Conservation (phyloP, 2,888 invertebrate genomes). For the Microctonus aethiopoides region DNA sequence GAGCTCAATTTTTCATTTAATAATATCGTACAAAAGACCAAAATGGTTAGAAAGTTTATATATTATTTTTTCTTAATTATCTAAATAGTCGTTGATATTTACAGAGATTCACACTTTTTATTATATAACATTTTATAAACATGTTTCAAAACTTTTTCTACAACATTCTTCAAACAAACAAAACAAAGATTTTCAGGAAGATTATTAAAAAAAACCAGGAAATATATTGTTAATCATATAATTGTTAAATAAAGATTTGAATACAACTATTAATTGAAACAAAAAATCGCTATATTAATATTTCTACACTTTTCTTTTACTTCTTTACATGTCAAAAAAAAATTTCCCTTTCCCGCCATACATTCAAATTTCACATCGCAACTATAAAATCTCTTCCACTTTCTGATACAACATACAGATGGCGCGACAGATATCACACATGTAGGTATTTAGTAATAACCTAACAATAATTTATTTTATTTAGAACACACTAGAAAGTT, state of each 20-base stretch:
- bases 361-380: background rate
- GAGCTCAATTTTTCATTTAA: background rate
- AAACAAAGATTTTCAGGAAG: background rate
- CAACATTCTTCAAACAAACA: background rate
- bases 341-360: background rate
- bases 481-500: too few relatives aligned
- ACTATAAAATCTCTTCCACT: background rate
- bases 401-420: background rate
- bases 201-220: background rate
- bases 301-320: too few relatives aligned
- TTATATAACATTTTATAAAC: slow-evolving; percentile 7
- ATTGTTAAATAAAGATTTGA: background rate
- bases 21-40: slow-evolving; percentile 13
- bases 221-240: background rate
- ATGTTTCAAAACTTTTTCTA: slow-evolving; percentile 16
- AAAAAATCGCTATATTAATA: background rate
- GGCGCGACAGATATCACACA: background rate
- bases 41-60: background rate
- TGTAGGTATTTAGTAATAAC: too few relatives aligned
- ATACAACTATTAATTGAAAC: background rate
- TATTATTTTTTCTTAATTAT: background rate
- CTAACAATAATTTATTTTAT: too few relatives aligned
- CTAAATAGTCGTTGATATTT: background rate
- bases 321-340: too few relatives aligned
- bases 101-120: background rate